Evolutionary conservation across 2,797 vertebrate genomes (phyloP).

Genomic region (Syncerus caffer): DNA sequence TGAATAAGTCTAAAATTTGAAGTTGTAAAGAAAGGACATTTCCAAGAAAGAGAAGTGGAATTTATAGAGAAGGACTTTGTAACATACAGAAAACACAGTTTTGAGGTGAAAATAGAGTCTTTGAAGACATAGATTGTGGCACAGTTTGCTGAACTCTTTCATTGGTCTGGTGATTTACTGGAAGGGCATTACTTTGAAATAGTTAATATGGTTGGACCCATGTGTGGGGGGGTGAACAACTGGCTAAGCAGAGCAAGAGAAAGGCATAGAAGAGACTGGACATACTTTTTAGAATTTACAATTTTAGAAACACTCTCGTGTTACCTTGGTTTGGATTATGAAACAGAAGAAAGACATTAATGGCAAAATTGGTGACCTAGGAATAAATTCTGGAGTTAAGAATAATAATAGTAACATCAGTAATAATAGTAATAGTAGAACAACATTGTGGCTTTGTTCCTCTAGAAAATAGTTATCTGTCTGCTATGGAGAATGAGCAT

Average conservation of each 20-base stretch:
- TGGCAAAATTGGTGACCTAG: background rate
- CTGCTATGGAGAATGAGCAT: background rate
- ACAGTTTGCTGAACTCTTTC: background rate
- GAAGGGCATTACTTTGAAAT: background rate
- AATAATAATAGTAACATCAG: background rate
- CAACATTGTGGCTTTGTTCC: background rate
- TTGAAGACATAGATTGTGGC: background rate
- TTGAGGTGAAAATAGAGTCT: background rate
- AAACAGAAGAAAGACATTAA: background rate
- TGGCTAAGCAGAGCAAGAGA: background rate
- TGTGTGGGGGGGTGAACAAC: rapidly evolving
- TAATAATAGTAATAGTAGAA: background rate
- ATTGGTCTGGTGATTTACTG: background rate
- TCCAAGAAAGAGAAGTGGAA: background rate
- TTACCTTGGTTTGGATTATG: background rate
- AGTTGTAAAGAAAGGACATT: background rate
- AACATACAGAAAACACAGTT: background rate
- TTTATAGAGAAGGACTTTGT: background rate
- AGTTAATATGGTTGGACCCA: background rate
- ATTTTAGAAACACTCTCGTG: background rate
- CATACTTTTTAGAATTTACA: background rate
- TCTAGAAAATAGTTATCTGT: background rate
- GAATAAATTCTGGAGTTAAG: background rate
- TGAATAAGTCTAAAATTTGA: background rate
- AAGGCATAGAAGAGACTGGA: background rate